Percentiles rank a stretch among this genome's conserved stretches.
Evolutionary conservation across 2,113 vertebrate genomes (phyloP).

Genomic region (Bubo scandiacus): DNA sequence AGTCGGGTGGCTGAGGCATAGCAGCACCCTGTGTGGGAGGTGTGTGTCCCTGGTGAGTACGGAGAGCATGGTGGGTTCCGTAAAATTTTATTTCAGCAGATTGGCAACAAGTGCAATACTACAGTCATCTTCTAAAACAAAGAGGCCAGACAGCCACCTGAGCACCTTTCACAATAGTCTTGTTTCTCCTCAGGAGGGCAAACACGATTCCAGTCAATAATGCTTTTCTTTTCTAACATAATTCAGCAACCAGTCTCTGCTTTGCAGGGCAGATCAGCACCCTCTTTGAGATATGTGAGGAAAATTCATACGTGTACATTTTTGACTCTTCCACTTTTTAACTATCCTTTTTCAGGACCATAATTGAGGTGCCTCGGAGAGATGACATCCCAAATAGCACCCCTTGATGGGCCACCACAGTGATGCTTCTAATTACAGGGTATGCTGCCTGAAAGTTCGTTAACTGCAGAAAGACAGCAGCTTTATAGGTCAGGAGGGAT

Average conservation of each 20-base stretch:
- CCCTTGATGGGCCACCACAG: background rate
- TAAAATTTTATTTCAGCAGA: background rate
- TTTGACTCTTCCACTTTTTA: background rate
- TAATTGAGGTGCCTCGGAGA: background rate
- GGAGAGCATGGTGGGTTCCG: background rate
- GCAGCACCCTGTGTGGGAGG: too few species aligned
- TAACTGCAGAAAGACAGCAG: background rate
- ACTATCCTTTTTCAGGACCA: background rate
- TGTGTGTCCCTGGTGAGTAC: too few species aligned
- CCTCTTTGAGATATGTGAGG: background rate
- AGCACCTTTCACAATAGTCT: background rate
- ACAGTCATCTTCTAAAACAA: background rate
- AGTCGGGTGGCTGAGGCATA: accelerated
- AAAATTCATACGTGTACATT: background rate
- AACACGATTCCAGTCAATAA: background rate
- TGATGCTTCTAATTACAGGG: background rate
- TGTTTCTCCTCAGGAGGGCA: background rate
- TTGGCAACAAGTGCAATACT: background rate
- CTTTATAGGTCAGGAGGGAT: background rate
- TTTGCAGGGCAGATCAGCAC: background rate
- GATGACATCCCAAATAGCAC: background rate
- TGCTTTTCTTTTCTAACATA: background rate
- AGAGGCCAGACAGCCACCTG: background rate
- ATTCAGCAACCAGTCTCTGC: background rate
- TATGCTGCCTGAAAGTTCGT: background rate